Evolutionary conservation across 2,113 vertebrate species (phyloP).

Genomic region (Barbus barbus): DNA sequence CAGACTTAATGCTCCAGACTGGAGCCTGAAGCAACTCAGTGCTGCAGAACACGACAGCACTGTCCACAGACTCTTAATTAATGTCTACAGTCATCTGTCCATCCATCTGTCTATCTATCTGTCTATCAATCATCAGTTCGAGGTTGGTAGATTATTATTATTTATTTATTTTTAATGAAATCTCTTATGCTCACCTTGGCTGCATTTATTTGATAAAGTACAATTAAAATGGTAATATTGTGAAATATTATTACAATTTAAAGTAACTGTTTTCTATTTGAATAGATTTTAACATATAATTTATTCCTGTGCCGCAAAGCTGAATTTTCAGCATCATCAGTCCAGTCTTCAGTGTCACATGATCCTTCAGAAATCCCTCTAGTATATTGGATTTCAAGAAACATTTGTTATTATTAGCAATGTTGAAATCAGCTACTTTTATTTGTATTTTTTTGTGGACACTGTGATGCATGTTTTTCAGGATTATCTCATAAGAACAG

Average conservation of each 20-base stretch:
- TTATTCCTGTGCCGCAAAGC: neutral
- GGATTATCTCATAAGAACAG: neutral
- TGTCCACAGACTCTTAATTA: no score
- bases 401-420: neutral
- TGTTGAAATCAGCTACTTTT: neutral
- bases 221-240: neutral
- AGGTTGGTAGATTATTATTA: neutral
- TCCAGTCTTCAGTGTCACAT: neutral
- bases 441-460: no score
- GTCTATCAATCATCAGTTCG: no score
- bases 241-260: neutral
- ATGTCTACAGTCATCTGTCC: no score
- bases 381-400: neutral
- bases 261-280: neutral
- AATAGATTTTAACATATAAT: neutral
- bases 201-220: neutral
- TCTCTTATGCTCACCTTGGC: neutral
- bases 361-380: neutral
- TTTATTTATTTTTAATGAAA: neutral
- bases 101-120: no score
- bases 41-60: neutral
- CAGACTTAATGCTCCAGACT: neutral
- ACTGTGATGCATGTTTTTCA: neutral
- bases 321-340: neutral
- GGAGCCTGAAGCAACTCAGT: neutral